Evolutionary conservation across 2,888 invertebrate species (phyloP).

Genomic region (Drosophila mimica): DNA sequence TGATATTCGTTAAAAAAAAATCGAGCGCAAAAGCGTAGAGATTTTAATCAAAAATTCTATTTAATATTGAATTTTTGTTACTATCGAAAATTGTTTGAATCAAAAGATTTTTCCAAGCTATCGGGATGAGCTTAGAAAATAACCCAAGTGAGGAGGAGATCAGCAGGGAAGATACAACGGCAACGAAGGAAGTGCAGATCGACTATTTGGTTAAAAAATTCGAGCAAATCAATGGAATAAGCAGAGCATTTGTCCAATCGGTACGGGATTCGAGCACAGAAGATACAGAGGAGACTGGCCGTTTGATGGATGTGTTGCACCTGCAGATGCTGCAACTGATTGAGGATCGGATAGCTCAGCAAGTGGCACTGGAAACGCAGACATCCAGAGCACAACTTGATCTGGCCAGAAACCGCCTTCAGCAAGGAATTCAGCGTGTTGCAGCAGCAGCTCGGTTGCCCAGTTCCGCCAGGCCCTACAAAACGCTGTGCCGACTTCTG

Average conservation of each 20-base stretch:
- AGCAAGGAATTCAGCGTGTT: conserved; percentile 34
- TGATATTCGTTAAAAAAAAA: neutral
- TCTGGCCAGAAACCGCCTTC: conserved; percentile 53
- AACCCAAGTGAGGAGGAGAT: neutral
- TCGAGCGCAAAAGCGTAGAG: neutral
- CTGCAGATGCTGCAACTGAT: conserved; percentile 47
- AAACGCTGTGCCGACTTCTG: conserved; percentile 46
- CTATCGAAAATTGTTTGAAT: conserved; percentile 5
- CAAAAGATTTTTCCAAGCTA: neutral
- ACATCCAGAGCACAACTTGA: conserved; percentile 32
- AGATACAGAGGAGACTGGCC: neutral
- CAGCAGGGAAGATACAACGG: neutral
- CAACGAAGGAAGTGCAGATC: neutral
- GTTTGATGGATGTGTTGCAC: conserved; percentile 45
- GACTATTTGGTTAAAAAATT: neutral
- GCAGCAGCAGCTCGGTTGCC: conserved; percentile 23
- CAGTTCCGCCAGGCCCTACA: conserved; percentile 13
- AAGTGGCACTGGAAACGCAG: conserved; percentile 28
- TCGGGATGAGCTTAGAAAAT: conserved; percentile 19
- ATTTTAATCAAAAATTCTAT: conserved; percentile 35
- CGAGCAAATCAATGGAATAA: neutral
- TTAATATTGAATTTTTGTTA: conserved; percentile 8
- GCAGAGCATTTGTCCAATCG: neutral
- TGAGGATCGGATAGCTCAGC: conserved; percentile 36
- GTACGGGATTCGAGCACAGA: neutral